phyloP scores from a whole-genome alignment of 2,797 vertebrate species.

The Vespertilio murinus region DNA sequence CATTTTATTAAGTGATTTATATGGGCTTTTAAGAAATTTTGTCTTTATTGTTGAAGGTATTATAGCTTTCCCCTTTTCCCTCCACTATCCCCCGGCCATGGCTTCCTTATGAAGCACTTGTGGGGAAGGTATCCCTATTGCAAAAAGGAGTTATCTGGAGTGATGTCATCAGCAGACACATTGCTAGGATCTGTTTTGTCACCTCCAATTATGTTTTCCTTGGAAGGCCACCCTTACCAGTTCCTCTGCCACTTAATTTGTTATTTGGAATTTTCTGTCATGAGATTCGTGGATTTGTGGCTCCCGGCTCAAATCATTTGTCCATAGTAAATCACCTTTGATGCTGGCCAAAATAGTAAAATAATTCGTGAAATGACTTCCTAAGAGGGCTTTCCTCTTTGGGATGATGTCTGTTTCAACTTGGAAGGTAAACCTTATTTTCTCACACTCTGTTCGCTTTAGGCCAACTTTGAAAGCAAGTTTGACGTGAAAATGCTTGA shows the following conservation, averaged over 20 bases:
- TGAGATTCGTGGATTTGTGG: neutral
- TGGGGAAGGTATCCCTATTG: neutral
- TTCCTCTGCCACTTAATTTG: neutral
- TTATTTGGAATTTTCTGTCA: neutral
- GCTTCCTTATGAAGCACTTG: neutral
- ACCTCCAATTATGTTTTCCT: neutral
- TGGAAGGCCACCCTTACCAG: neutral
- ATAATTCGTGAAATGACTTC: neutral
- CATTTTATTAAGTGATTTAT: neutral
- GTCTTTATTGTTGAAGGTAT: too few relatives aligned
- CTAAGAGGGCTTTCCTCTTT: neutral
- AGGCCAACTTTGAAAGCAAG: constrained; percentile 90
- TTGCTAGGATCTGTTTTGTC: neutral
- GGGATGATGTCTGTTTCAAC: neutral
- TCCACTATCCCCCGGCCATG: neutral
- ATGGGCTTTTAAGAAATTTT: neutral
- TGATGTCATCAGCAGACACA: neutral
- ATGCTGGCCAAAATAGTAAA: neutral
- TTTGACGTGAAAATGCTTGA: constrained; percentile 90
- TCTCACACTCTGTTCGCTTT: constrained; percentile 52
- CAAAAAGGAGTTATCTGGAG: neutral
- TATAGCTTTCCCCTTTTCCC: too few relatives aligned
- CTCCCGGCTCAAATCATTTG: neutral
- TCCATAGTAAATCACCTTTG: neutral
- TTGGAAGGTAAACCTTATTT: constrained; percentile 18